Base-by-base conservation (phyloP, 2,797 vertebrate genomes). In the Heterohyrax brucei region DNA sequence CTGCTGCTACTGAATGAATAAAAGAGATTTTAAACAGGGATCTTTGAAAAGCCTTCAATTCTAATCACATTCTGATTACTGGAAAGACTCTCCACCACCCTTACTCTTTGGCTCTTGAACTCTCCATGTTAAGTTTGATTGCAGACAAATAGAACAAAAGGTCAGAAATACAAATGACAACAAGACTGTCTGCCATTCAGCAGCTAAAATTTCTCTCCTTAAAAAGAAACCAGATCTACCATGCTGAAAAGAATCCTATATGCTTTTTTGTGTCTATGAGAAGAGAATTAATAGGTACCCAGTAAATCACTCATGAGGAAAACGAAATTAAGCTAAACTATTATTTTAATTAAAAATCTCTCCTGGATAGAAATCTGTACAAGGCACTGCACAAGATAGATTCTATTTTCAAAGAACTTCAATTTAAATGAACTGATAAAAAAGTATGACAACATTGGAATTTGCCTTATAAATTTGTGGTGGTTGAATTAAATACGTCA, bases 11-110 rank as follows among this genome's bases (percentile, higher is more conserved):
- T 21, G 68, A 95, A 94, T 90, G 81, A 96, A 89, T 96, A 95
- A 95, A 93, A 91, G 70, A 93, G 44, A 87, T 87, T 94, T 94
- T 91, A 96, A 94, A 91, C 46, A 93, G 77, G 21, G 9, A 91
- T 86, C 50, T 95, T 88, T 87, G 77, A 95, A 96, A 96, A 44
- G 21, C 7, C 26, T 85, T 91, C 66, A 56, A 92, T 93, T 97
- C 64, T 59, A 79, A 73, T 86, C 94, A 93, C 84, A 95, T 70
- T 94, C 13, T 75, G 89, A 95, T 95, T 95, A 80, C 84, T 89
- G 89, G 89, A 94, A 96, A 94, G 64, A 70, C 46, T 93, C 64
- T 64, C 44, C 44, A 86, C 18, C 62, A 81, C 10, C 44, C 44
- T 82, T 26, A 24, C 6, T 88, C 89, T n/a, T 66, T 85, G 53